Base-by-base conservation (phyloP, 2,888 invertebrate genomes). In the Clostera curtula region DNA sequence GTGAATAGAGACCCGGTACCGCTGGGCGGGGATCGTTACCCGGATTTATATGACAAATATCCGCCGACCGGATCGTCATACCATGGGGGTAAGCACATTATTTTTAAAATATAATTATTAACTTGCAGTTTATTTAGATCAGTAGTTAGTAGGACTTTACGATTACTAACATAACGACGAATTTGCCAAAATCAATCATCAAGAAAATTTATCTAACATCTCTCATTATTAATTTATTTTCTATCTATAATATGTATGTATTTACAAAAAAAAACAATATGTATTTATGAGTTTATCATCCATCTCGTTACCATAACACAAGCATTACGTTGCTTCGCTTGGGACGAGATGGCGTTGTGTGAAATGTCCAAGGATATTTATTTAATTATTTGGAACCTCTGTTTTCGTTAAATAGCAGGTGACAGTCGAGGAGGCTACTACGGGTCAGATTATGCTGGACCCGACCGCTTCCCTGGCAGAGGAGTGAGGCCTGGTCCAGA, bases 11-110 rank as follows among this genome's bases (percentile, higher is more conserved):
- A 83, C 46, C 83, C 85, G 17, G 68, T 73, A 49, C 87, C 87
- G 15, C 56, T 70, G 24, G 85, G 84, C 22, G 83, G 80, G 17
- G 79, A 80, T 45, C 76, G 85, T 44, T 82, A 82, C 53, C 84
- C 85, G 24, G 73, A 79, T 47, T 51, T 80, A 36, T 79, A 84
- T 59, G 85, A 86, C 49, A 84, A 87, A 61, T 87, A 86, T 80
- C 87, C 88, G 70, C 82, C 83, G 70, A 77, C 76, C 72, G 82
- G 82, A 70, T 75, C 82, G 37, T 79, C 82, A 54, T 80, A 75
- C 52, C 79, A 77, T 53, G 83, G n/a, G n/a, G n/a, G 83, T 83
- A 70, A 79, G 82, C 68, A 68, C 46, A 27, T 29, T 16, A 24
- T 24, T 32, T 25, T 35, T 28, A 33, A 19, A 18, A 18, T 5